These are phyloP conservation scores for Diaperis boleti DNA, from an alignment of 2,888 invertebrate species.

Conservation along the genomic window DNA sequence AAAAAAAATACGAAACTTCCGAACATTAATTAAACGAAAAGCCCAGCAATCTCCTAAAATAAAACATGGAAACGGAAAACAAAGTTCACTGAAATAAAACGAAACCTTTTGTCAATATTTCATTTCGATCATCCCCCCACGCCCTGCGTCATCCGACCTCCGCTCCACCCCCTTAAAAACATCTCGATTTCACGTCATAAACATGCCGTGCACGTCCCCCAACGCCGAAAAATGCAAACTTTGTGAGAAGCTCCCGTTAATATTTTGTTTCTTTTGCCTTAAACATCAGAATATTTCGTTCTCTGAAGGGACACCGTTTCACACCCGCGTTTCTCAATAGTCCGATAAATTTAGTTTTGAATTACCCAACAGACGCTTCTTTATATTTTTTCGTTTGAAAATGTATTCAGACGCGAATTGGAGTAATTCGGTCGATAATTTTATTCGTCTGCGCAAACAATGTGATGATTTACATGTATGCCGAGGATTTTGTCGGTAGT, in stretches of 20 bases:
- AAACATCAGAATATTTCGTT: neutral
- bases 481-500: neutral
- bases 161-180: neutral
- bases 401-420: no score
- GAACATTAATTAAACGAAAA: no score
- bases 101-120: no score
- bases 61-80: no score
- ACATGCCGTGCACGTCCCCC: neutral
- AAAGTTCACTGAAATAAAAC: no score
- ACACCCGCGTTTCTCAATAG: slow-evolving; percentile 4
- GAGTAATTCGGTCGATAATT: slow-evolving; percentile 12
- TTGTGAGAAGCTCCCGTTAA: no score
- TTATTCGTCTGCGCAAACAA: slow-evolving; percentile 8
- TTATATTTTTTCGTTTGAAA: slow-evolving; percentile 11
- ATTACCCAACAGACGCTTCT: slow-evolving; percentile 19
- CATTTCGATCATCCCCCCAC: no score
- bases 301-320: neutral
- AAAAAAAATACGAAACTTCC: no score
- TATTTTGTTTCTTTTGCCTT: neutral
- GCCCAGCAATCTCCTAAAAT: no score
- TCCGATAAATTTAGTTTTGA: slow-evolving; percentile 26
- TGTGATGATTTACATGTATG: slow-evolving; percentile 11
- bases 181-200: neutral
- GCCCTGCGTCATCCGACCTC: no score
- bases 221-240: neutral